Percentiles rank a stretch among this genome's conserved stretches.
phyloP scores from a whole-genome alignment of 2,888 invertebrate genomes.

The Mimachlamys varia region DNA sequence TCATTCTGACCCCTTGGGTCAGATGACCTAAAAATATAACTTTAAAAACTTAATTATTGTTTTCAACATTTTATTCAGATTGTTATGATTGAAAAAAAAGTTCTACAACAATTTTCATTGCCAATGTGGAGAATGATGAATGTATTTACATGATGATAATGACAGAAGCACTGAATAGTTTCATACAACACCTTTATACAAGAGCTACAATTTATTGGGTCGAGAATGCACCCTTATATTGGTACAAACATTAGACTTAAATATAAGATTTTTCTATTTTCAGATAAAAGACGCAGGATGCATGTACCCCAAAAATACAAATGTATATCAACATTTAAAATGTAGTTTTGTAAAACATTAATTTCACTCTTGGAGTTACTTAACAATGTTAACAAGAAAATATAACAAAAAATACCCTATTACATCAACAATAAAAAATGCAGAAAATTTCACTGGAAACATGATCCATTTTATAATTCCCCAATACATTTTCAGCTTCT shows the following conservation, averaged over 20 bases:
- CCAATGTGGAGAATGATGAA: conserved; percentile 21
- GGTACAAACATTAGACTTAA: not conserved
- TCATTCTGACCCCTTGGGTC: too few relatives aligned
- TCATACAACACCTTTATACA: not conserved
- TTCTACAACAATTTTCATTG: conserved; percentile 16
- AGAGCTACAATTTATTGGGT: not conserved
- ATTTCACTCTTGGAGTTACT: not conserved
- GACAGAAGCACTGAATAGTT: conserved; percentile 4
- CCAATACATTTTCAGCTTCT: not conserved
- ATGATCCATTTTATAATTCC: too few relatives aligned
- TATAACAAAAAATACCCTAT: conserved; percentile 14
- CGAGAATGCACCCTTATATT: not conserved
- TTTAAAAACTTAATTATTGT: not conserved
- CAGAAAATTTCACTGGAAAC: not conserved
- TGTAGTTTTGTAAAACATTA: not conserved
- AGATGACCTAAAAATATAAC: not conserved
- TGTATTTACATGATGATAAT: conserved; percentile 13
- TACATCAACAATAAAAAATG: not conserved
- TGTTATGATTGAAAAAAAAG: not conserved
- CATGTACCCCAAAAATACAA: not conserved
- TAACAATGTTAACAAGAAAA: not conserved
- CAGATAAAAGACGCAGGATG: not conserved
- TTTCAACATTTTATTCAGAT: conserved; percentile 28
- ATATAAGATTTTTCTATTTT: not conserved
- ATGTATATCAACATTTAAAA: not conserved